A percentile compares a stretch with the other conserved stretches of the same genome.
Conservation (phyloP, 2,113 vertebrate genomes). For the Brienomyrus longianalis region DNA sequence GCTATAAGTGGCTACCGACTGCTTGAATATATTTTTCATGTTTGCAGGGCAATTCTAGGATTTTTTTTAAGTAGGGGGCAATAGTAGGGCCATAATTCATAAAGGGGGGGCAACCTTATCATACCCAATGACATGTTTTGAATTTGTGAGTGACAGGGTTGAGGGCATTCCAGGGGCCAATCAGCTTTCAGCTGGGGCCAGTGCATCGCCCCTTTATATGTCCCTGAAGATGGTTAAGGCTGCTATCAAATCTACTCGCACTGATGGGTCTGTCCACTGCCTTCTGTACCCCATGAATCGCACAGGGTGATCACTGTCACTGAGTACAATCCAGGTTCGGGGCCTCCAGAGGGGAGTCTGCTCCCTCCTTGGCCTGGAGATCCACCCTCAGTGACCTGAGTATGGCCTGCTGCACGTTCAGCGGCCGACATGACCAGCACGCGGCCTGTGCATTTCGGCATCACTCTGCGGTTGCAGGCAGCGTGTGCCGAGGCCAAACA, state of each 20-base stretch:
- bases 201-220: neutral
- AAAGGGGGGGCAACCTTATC: neutral
- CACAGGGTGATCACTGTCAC: too few relatives aligned
- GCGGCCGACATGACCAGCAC: neutral
- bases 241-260: neutral
- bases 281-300: neutral
- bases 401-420: too few relatives aligned
- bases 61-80: neutral
- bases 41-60: neutral
- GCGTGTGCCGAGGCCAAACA: neutral
- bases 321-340: neutral
- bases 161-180: neutral
- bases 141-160: neutral
- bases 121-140: neutral
- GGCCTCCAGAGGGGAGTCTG: neutral
- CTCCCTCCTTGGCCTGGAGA: neutral
- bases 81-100: neutral
- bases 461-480: neutral
- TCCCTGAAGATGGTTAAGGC: neutral
- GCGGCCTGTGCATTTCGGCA: neutral
- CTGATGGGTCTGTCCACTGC: neutral
- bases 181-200: neutral
- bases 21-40: neutral
- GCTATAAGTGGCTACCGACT: neutral
- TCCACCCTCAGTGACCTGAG: neutral